These are phyloP conservation scores for Laticauda laticaudata DNA, from an alignment of 2,113 vertebrate genomes.

Conservation along the genomic window DNA sequence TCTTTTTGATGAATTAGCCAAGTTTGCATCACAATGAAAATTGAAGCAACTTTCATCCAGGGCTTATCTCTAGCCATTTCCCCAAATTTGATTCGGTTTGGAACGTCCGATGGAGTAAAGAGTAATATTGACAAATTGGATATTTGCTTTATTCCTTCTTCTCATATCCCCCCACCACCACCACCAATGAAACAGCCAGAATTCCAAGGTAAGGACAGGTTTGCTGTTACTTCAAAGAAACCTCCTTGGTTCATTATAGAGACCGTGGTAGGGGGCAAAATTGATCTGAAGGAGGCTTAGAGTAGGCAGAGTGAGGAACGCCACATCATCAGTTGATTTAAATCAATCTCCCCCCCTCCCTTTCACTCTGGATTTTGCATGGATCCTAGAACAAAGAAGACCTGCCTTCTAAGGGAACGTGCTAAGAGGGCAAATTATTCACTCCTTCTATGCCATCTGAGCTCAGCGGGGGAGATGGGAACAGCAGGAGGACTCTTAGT, in stretches of 20 bases:
- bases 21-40: neutral
- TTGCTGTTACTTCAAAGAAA: conserved; percentile 60
- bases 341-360: conserved; percentile 59
- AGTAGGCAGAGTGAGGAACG: conserved; percentile 39
- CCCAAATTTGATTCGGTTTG: neutral
- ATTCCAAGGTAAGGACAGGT: conserved; percentile 16
- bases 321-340: conserved; percentile 61
- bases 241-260: conserved; percentile 61
- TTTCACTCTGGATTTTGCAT: conserved; percentile 28
- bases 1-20: neutral
- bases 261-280: conserved; percentile 51
- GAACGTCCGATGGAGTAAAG: neutral
- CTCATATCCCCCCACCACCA: neutral
- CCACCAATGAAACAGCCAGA: conserved; percentile 15
- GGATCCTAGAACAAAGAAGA: conserved; percentile 46
- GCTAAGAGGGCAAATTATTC: conserved; percentile 70
- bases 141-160: conserved; percentile 1
- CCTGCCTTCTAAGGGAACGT: conserved; percentile 62
- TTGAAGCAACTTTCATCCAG: neutral
- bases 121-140: neutral
- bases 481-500: conserved; percentile 61
- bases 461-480: conserved; percentile 62
- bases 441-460: conserved; percentile 59
- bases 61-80: neutral
- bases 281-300: conserved; percentile 60